Evolutionary conservation across 92 coral and sea anemone genomes (phyloP).

Genomic region (Palythoa grandiflora): DNA sequence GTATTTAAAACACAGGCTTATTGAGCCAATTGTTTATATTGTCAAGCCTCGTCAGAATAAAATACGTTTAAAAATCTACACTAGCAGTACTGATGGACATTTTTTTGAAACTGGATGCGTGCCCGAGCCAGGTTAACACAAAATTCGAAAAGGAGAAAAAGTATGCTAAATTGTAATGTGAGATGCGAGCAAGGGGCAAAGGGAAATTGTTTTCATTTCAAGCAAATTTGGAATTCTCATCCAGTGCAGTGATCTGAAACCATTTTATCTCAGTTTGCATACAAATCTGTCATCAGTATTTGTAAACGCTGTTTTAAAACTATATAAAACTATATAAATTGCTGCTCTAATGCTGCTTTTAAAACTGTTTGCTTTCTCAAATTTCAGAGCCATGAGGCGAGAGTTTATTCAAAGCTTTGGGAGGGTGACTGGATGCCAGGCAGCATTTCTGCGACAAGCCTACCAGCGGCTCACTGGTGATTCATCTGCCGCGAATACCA

Average conservation of each 20-base stretch:
- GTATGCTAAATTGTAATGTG: background rate
- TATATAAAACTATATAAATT: no score
- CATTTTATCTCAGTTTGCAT: background rate
- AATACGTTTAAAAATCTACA: background rate
- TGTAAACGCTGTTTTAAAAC: background rate
- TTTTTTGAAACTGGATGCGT: background rate
- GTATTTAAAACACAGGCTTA: background rate
- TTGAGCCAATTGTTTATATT: conserved; percentile 6
- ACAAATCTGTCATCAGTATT: background rate
- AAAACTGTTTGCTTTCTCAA: no score
- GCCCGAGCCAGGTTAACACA: background rate
- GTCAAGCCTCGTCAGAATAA: conserved; percentile 10
- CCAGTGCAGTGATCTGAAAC: conserved; percentile 21
- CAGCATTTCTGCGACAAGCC: no score
- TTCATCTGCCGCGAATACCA: no score
- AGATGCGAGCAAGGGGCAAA: conserved; percentile 7
- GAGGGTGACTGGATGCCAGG: no score
- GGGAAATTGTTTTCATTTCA: background rate
- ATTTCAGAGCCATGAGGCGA: no score
- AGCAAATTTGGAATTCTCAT: background rate
- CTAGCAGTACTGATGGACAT: conserved; percentile 7
- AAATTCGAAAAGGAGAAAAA: no score
- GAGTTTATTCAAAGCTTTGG: no score
- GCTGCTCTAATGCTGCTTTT: no score
- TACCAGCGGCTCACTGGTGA: no score